Percentiles rank a stretch among this genome's conserved stretches.
Conservation (phyloP, 2,888 invertebrate species). For the Ophioninae sp. region DNA sequence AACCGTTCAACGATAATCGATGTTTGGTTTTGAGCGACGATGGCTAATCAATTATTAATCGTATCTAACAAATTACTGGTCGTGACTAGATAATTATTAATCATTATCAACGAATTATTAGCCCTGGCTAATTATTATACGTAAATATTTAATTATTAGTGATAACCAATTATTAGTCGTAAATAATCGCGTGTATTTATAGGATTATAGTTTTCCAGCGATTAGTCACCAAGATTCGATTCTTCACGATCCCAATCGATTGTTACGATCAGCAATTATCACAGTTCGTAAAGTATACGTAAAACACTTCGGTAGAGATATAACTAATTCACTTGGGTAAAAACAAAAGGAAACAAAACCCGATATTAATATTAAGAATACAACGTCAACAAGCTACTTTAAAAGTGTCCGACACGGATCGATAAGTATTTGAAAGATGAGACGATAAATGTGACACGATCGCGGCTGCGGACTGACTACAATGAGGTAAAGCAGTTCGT, state of each 20-base stretch:
- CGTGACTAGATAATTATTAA: no score
- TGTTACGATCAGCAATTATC: neutral
- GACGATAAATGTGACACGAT: conserved; percentile 72
- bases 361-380: neutral
- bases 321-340: neutral
- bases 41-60: no score
- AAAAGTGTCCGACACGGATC: neutral
- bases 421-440: conserved; percentile 47
- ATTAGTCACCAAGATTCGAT: neutral
- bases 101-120: no score
- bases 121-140: no score
- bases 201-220: neutral
- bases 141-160: no score
- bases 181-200: neutral
- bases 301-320: neutral
- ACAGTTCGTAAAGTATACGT: neutral
- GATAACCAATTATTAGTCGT: no score
- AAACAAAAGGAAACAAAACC: neutral
- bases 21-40: neutral
- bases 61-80: no score
- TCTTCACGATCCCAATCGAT: conserved; percentile 12
- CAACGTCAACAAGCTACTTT: conserved; percentile 7
- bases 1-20: neutral
- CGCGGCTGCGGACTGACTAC: conserved; percentile 76
- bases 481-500: conserved; percentile 75